Evolutionary conservation across 92 coral and sea anemone species (phyloP).

Genomic region (Meandrina meandrites): DNA sequence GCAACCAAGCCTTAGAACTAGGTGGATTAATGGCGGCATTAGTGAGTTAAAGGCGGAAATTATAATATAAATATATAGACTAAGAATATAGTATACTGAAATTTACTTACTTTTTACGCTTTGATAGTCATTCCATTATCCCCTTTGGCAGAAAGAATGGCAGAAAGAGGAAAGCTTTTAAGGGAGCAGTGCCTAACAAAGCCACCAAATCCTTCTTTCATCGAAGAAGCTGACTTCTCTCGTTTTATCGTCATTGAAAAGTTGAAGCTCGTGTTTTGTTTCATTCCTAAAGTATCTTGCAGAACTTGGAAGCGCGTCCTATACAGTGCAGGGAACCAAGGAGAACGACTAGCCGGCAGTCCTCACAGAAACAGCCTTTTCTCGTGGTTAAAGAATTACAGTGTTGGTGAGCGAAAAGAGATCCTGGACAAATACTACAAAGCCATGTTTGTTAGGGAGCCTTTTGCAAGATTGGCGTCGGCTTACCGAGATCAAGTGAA

Average conservation of each 20-base stretch:
- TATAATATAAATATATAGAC: no score
- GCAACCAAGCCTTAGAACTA: no score
- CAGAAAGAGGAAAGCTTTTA: conserved; percentile 12
- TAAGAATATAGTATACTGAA: no score
- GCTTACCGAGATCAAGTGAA: conserved; percentile 44
- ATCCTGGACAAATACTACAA: conserved; percentile 42
- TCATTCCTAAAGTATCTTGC: no score
- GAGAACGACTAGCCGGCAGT: neutral
- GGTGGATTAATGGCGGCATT: no score
- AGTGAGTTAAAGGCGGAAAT: no score
- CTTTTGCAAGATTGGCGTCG: conserved; percentile 56
- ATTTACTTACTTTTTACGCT: neutral
- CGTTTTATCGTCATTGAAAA: conserved; percentile 32
- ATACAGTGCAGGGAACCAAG: conserved; percentile 7
- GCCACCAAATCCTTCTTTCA: conserved; percentile 24
- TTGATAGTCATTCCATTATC: neutral
- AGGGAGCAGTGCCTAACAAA: conserved; percentile 11
- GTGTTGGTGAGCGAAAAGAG: conserved; percentile 27
- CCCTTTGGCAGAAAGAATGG: neutral
- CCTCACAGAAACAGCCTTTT: conserved; percentile 5
- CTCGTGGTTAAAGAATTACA: conserved; percentile 53
- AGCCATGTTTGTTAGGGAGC: conserved; percentile 60
- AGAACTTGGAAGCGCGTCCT: conserved; percentile 21
- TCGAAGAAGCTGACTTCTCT: conserved; percentile 28
- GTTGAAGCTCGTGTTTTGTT: conserved; percentile 26